These are phyloP conservation scores for Drosophila grimshawi DNA, from an alignment of 1,140 invertebrate species.

Conservation along the genomic window DNA sequence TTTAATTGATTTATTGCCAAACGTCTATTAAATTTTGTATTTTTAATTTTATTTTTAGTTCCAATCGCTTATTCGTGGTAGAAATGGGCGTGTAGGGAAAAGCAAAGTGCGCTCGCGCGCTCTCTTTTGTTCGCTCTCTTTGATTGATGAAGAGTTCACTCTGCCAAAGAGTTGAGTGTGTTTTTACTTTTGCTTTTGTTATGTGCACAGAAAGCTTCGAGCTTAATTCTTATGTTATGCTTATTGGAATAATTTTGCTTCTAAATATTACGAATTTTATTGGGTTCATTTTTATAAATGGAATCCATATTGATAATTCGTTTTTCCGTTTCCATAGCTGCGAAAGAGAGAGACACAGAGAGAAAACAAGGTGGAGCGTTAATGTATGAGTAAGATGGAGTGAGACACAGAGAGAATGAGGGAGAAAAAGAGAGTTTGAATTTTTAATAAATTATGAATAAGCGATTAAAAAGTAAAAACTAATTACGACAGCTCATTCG, in stretches of 20 bases:
- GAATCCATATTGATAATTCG: conserved; percentile 35
- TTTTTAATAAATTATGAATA: conserved; percentile 18
- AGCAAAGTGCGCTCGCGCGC: conserved; percentile 72
- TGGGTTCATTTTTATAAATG: conserved; percentile 31
- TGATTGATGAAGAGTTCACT: conserved; percentile 24
- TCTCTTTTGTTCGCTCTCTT: conserved; percentile 57
- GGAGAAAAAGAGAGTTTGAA: not conserved
- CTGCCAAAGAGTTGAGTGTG: conserved; percentile 42
- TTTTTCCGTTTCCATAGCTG: conserved; percentile 41
- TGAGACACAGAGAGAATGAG: not conserved
- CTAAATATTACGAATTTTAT: conserved; percentile 32
- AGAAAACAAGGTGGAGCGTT: conserved; percentile 4
- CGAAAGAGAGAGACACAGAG: conserved; percentile 16
- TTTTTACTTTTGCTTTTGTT: conserved; percentile 39
- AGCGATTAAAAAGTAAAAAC: not conserved
- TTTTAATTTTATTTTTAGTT: conserved; percentile 19
- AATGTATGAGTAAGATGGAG: not conserved
- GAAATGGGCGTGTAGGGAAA: conserved; percentile 73
- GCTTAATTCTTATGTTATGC: conserved; percentile 13
- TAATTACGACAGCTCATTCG: conserved; percentile 6
- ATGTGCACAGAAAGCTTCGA: conserved; percentile 1
- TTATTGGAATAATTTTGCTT: conserved; percentile 7
- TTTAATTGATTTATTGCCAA: conserved; percentile 23
- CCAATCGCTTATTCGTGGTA: conserved; percentile 23
- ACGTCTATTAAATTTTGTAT: conserved; percentile 25